Evolutionary conservation across 2,888 invertebrate genomes (phyloP), one percentile per base, ranked within the genome.

Genomic region (Gnatocerus cornutus): DNA sequence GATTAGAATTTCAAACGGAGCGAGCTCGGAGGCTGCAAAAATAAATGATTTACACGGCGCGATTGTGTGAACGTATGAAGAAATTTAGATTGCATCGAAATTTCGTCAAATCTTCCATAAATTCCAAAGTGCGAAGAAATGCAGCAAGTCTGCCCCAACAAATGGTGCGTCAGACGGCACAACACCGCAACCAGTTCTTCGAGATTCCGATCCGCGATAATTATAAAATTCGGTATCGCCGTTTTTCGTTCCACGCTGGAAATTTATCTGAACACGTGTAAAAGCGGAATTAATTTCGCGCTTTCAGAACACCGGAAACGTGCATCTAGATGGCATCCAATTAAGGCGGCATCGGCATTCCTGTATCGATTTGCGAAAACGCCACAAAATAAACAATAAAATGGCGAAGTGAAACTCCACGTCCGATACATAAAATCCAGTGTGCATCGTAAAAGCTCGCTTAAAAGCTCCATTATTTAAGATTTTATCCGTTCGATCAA

Each of bases 151-250:
- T 78, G 73, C 74, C 76, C 76, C 80, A 81, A 82, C 80, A 79
- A 81, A 83, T 81, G 81, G 80, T 79, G 80, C 80, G 81, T 83
- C 82, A 79, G 72, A 45, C 81, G 80, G 21, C 21, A 21, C 21
- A 21, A 21, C 21, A 21, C 80, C 79, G 79, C 79, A 80, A 83
- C 83, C 81, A 80, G 83, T 82, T 80, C 81, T 73, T 81, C 82
- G 81, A 83, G 83, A 83, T 84, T 83, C 83, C 83, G 77, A 80
- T 79, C 76, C 78, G 52, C 65, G 82, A 82, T 83, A 82, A 82
- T 84, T 82, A 82, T 81, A 81, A 83, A 83, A 83, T 81, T 81
- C 79, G 82, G 82, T 80, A 79, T 79, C 79, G 81, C 79, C 21
- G 81, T 81, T 82, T 81, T 80, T 59, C 59, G 59, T 76, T 68